These are phyloP conservation scores for Mormyrus proboscirostris DNA, from an alignment of 2,797 vertebrate genomes.

Conservation along the genomic window DNA sequence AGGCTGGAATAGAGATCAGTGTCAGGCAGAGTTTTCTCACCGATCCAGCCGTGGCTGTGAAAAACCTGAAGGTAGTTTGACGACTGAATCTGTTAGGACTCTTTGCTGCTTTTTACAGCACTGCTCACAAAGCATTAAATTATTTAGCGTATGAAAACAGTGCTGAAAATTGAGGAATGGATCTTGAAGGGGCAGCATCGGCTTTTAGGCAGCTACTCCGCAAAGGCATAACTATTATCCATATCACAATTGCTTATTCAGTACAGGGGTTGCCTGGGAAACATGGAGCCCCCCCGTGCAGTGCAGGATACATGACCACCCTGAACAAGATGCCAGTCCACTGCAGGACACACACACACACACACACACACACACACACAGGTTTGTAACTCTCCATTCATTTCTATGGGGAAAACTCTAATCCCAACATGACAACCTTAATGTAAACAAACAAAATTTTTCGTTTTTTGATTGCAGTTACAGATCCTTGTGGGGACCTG, in stretches of 20 bases:
- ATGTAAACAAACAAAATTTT: no score
- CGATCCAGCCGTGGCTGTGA: slow-evolving; percentile 85
- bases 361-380: not conserved
- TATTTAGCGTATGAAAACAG: not conserved
- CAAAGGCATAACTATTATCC: not conserved
- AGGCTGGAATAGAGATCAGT: slow-evolving; percentile 89
- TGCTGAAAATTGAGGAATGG: not conserved
- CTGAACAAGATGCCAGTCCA: not conserved
- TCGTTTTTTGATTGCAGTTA: not conserved
- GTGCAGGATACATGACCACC: not conserved
- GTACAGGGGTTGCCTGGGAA: not conserved
- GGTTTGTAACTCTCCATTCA: no score
- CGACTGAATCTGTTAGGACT: not conserved
- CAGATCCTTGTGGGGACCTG: not conserved
- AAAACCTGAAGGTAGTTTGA: slow-evolving; percentile 85
- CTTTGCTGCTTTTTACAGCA: not conserved
- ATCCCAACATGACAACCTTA: no score
- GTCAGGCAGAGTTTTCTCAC: slow-evolving; percentile 94
- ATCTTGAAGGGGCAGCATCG: not conserved
- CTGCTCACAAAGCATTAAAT: not conserved
- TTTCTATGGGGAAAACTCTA: no score
- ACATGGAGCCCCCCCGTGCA: not conserved
- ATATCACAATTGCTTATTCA: not conserved
- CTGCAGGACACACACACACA: not conserved
- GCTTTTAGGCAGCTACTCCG: not conserved